Evolutionary conservation across 1,140 invertebrate species (phyloP).

Genomic region (Eueides isabella): DNA sequence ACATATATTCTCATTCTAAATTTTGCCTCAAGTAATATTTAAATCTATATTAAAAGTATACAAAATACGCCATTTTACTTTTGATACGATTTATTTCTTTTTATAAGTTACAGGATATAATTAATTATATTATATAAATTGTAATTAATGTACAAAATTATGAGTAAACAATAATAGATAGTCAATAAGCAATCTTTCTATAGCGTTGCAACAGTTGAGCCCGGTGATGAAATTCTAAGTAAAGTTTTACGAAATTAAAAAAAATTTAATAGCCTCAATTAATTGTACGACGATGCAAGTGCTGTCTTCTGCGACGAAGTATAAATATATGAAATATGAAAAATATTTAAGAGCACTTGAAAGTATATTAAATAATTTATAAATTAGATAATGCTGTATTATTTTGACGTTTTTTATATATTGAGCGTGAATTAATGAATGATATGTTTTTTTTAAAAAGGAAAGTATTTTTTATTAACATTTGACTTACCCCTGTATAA

Average conservation of each 20-base stretch:
- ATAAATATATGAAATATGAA: neutral
- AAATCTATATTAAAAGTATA: neutral
- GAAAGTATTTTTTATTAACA: neutral
- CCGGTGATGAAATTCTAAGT: neutral
- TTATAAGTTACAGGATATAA: neutral
- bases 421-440: neutral
- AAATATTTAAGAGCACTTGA: neutral
- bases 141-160: conserved; percentile 10
- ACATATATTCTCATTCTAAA: too few relatives aligned
- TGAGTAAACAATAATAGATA: neutral
- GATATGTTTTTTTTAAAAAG: neutral
- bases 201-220: neutral
- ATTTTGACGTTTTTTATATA: neutral
- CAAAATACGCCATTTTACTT: neutral
- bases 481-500: neutral
- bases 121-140: neutral
- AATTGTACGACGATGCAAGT: neutral
- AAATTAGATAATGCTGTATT: neutral
- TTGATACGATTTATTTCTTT: neutral
- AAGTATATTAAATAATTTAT: neutral
- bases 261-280: neutral
- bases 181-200: neutral
- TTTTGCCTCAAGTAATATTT: neutral
- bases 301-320: neutral
- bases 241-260: neutral